Evolutionary conservation across 2,888 invertebrate genomes (phyloP).

Genomic region (Dynastes hyllus): DNA sequence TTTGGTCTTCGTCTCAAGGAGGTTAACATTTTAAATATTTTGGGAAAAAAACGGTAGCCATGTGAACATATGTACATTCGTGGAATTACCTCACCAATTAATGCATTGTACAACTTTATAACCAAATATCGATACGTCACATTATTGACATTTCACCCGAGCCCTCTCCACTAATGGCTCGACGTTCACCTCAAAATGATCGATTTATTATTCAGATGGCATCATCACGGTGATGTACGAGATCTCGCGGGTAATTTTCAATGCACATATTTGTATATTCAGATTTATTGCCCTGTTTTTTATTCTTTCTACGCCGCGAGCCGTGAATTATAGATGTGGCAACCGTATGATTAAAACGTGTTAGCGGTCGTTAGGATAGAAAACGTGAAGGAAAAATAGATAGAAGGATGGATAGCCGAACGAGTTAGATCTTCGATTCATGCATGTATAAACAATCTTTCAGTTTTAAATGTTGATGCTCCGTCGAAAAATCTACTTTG

Average conservation of each 20-base stretch:
- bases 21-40: too few relatives aligned
- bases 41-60: too few relatives aligned
- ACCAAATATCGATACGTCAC: neutral
- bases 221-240: conserved; percentile 33
- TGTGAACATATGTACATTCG: neutral
- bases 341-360: conserved; percentile 41
- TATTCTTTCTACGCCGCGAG: conserved; percentile 12
- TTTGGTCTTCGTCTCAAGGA: too few relatives aligned
- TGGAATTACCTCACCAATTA: neutral
- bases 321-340: conserved; percentile 43
- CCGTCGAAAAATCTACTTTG: conserved; percentile 6
- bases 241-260: conserved; percentile 42
- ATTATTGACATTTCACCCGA: neutral
- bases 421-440: neutral
- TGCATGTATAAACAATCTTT: neutral
- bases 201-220: conserved; percentile 38
- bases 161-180: neutral
- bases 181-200: conserved; percentile 23
- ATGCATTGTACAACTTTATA: neutral
- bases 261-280: conserved; percentile 49
- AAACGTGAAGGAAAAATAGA: neutral
- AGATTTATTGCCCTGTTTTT: conserved; percentile 47
- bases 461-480: neutral
- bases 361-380: conserved; percentile 2
- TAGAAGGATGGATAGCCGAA: neutral